These are phyloP conservation scores for Crematogaster levior DNA, from an alignment of 2,888 invertebrate genomes.

Conservation along the genomic window DNA sequence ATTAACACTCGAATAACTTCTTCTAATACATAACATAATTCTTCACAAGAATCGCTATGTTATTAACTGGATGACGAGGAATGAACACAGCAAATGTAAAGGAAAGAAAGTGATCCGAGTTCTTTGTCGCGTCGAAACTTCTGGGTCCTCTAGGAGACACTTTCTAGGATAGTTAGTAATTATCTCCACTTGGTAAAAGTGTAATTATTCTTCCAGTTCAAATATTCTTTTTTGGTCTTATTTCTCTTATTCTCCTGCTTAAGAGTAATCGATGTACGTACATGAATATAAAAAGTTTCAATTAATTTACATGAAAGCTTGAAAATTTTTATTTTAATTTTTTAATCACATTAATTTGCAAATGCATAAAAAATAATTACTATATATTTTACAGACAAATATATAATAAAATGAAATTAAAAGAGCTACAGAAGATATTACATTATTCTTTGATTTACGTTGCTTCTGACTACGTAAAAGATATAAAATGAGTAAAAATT, in stretches of 20 bases:
- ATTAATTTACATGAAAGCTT: background rate
- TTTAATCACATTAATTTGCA: constrained; percentile 11
- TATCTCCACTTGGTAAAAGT: constrained; percentile 43
- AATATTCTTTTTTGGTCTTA: constrained; percentile 40
- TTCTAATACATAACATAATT: constrained; percentile 32
- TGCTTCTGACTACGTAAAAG: background rate
- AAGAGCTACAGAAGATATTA: background rate
- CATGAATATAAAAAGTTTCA: constrained; percentile 19
- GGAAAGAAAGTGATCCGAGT: constrained; percentile 7
- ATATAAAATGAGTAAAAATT: background rate
- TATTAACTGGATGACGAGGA: constrained; percentile 47
- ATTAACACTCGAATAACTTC: constrained; percentile 13
- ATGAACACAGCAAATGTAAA: constrained; percentile 52
- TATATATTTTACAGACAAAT: too few relatives aligned
- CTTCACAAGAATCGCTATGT: constrained; percentile 44
- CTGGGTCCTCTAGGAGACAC: constrained; percentile 15
- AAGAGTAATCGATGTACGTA: constrained; percentile 12
- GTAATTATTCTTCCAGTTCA: constrained; percentile 54
- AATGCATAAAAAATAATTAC: background rate
- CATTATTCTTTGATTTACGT: background rate
- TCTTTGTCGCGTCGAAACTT: constrained; percentile 57
- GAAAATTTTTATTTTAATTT: background rate
- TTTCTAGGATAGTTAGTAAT: constrained; percentile 41
- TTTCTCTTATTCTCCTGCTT: constrained; percentile 38
- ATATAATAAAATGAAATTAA: background rate